phyloP scores from a whole-genome alignment of 2,113 vertebrate genomes.

The zebrafish (Danio rerio) region GRCz12tu NC_133179.1:22789501-22790000 shows the following conservation, averaged over 20 bases:
- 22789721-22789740: neutral
- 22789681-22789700: neutral
- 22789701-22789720: neutral
- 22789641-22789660: too few species aligned
- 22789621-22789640: too few species aligned
- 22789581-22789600: too few species aligned
- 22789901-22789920: constrained; percentile 19
- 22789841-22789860: neutral
- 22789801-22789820: neutral
- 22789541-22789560: too few species aligned
- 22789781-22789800: neutral
- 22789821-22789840: neutral
- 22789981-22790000: constrained; percentile 35
- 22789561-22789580: too few species aligned
- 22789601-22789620: too few species aligned
- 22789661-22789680: too few species aligned
- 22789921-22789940: constrained; percentile 23
- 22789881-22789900: neutral
- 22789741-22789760: neutral
- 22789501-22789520: too few species aligned
- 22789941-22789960: constrained; percentile 23
- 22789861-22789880: constrained; percentile 24
- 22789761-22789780: neutral
- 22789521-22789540: too few species aligned
- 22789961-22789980: constrained; percentile 16